Evolutionary conservation across 2,797 vertebrate species (phyloP).

Genomic region (Psittacula echo): DNA sequence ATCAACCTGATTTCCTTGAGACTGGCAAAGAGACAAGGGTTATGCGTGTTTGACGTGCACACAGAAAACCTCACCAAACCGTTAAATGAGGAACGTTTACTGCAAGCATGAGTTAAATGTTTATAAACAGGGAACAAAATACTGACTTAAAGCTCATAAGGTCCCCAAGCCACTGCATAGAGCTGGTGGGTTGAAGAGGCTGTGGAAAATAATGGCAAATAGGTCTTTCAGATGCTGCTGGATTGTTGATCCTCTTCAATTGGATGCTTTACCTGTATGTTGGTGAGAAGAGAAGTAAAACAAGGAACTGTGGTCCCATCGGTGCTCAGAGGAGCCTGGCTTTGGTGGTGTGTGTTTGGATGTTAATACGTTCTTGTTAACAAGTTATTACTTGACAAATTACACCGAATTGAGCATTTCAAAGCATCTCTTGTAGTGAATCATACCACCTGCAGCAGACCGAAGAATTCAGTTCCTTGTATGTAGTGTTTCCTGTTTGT

Average conservation of each 20-base stretch:
- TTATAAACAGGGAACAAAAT: neutral
- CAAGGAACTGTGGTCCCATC: no score
- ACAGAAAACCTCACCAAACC: no score
- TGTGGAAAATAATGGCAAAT: neutral
- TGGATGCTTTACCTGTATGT: accelerated
- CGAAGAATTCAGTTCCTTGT: neutral
- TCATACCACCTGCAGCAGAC: neutral
- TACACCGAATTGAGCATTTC: neutral
- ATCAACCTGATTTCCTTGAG: neutral
- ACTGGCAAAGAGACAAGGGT: neutral
- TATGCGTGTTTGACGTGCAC: neutral
- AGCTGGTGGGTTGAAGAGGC: neutral
- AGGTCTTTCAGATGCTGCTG: no score
- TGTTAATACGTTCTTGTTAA: neutral
- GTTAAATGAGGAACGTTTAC: accelerated
- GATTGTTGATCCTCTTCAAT: neutral
- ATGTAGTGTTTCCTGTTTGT: conserved; percentile 20
- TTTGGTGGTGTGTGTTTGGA: neutral
- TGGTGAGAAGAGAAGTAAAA: neutral
- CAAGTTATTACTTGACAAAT: neutral
- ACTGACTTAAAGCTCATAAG: neutral
- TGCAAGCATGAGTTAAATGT: neutral
- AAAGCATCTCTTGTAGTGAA: neutral
- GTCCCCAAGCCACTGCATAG: accelerated
- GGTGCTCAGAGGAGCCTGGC: neutral